Base-by-base conservation (phyloP, 2,113 vertebrate species). In the Falcunculus frontatus region DNA sequence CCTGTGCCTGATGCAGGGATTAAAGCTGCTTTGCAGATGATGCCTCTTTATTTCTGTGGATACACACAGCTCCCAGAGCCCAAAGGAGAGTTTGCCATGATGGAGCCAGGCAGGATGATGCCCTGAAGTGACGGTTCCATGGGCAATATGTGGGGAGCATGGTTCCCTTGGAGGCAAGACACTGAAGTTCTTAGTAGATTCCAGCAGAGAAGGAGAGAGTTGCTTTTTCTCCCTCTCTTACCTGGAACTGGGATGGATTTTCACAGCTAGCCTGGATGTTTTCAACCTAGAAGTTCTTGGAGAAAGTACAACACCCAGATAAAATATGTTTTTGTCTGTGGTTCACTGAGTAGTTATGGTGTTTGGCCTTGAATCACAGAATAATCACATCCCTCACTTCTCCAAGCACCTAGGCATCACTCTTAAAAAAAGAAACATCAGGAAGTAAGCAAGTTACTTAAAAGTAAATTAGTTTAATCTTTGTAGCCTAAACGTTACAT, bases 381-480 rank as follows among this genome's bases (percentile, higher is more conserved):
- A 26, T 50, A 86, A 68, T 91, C 81, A 11, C 50, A 53, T 77
- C 94, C 81, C 72, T 75, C 16, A 5, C 59, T 96, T 95, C 93
- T 95, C 69, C 50, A 30, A 87, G 87, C 94, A 86, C 82, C 96
- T 93, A 89, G 90, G 96, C 95, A 95, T 95, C 93, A 44, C 79
- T 21, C 94, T 96, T 96, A n/a, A 93, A 89, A 93, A 84, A 84
- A 96, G 91, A 92, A 95, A 35, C 87, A 87, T 89, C 95, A 93
- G 96, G 95, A 98, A 97, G 93, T 75, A 96, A 97, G 95, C 95
- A 89, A 93, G 92, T 95, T 90, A 95, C 96, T 97, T 96, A 87
- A 84, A 97, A 96, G 97, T 96, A 96, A 96, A 97, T 96, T 93
- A 97, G 96, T 79, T 95, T 79, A 77, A 81, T 97, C 97, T 97